A percentile compares a stretch with the other conserved stretches of the same genome.
These are phyloP conservation scores for Sylvilagus bachmani DNA, from an alignment of 2,113 vertebrate genomes.

Conservation along the genomic window DNA sequence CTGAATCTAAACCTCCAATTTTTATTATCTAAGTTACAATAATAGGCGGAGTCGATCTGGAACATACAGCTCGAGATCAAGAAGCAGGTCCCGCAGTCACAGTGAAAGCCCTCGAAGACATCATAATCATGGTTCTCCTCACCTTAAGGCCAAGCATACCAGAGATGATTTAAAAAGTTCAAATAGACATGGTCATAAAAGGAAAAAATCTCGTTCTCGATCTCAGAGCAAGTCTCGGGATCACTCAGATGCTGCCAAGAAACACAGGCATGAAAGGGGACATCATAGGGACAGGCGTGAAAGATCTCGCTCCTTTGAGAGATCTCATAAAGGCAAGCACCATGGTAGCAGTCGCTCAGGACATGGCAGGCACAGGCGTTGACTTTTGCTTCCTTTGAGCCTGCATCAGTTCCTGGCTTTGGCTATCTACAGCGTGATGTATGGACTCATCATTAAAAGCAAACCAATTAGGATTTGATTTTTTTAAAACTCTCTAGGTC, in stretches of 20 bases:
- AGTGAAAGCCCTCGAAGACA: conserved; percentile 95
- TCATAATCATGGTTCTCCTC: conserved; percentile 93
- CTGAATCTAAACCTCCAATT: conserved; percentile 62
- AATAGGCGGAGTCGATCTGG: conserved; percentile 97
- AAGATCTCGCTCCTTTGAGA: conserved; percentile 96
- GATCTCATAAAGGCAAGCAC: conserved; percentile 97
- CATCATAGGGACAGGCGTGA: conserved; percentile 96
- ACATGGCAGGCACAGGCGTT: conserved; percentile 96
- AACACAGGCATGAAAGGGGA: conserved; percentile 96
- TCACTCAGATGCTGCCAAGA: conserved; percentile 93
- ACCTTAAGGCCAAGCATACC: conserved; percentile 94
- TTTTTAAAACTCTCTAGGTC: conserved; percentile 80
- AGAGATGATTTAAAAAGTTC: conserved; percentile 93
- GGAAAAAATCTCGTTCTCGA: conserved; percentile 95
- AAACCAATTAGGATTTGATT: conserved; percentile 86
- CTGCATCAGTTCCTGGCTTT: not conserved
- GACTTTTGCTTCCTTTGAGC: conserved; percentile 74
- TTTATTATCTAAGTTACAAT: conserved; percentile 92
- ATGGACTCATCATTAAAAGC: conserved; percentile 85
- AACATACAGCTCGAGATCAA: conserved; percentile 97
- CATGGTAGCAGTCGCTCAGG: conserved; percentile 94
- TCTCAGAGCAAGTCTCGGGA: conserved; percentile 95
- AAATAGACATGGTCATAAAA: conserved; percentile 95
- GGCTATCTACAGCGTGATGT: conserved; percentile 82
- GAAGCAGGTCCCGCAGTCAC: conserved; percentile 96